Percentiles rank a stretch among this genome's conserved stretches.
Conservation (phyloP, 2,797 vertebrate species). For the Periophthalmus magnuspinnatus region DNA sequence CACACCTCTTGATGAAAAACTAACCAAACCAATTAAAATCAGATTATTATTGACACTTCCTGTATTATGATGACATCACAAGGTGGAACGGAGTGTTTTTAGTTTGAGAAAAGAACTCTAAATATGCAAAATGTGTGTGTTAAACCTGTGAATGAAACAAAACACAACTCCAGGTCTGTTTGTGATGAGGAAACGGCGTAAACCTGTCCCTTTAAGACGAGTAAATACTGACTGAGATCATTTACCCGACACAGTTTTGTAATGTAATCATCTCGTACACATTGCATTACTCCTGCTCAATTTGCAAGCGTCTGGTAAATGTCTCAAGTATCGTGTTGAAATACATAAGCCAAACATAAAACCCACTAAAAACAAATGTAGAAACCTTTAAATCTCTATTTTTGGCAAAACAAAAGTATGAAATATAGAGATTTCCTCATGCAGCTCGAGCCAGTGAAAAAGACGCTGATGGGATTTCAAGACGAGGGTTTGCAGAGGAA, state of each 20-base stretch:
- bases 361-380: constrained; percentile 16
- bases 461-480: constrained; percentile 75
- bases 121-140: too few species aligned
- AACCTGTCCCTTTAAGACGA: too few species aligned
- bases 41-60: too few species aligned
- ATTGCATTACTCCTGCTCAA: constrained; percentile 10
- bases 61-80: too few species aligned
- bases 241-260: background rate
- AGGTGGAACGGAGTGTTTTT: too few species aligned
- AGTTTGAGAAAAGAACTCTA: too few species aligned
- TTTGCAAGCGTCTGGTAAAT: constrained; percentile 39
- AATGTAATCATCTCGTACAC: background rate
- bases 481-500: constrained; percentile 28
- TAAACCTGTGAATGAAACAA: too few species aligned
- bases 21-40: too few species aligned
- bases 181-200: too few species aligned
- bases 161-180: too few species aligned
- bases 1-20: too few species aligned
- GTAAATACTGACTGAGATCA: background rate
- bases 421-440: constrained; percentile 27
- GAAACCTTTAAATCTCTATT: constrained; percentile 25
- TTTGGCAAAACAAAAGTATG: constrained; percentile 3
- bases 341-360: constrained; percentile 10
- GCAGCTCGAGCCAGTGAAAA: constrained; percentile 17
- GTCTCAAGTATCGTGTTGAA: constrained; percentile 8